Evolutionary conservation across 2,888 invertebrate species (phyloP).

Genomic region (Agrotis segetum): DNA sequence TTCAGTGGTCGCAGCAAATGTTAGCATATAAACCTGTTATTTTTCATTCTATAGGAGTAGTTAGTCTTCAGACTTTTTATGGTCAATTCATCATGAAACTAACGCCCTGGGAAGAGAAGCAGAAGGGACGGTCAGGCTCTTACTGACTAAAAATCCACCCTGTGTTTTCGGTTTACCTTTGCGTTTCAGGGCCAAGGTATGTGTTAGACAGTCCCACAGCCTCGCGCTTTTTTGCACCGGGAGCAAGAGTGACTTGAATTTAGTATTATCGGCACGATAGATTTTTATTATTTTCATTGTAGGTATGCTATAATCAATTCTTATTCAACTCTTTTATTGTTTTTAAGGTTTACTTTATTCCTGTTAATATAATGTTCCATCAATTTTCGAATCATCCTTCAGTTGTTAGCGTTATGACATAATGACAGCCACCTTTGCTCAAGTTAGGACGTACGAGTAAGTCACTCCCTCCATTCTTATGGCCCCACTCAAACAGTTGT

Average conservation of each 20-base stretch:
- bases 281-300: background rate
- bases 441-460: background rate
- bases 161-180: too few relatives aligned
- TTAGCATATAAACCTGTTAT: too few relatives aligned
- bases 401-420: background rate
- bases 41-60: too few relatives aligned
- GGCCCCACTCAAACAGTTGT: constrained; percentile 62
- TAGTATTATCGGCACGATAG: background rate
- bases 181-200: too few relatives aligned
- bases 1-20: too few relatives aligned
- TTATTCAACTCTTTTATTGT: background rate
- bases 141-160: too few relatives aligned
- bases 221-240: too few relatives aligned
- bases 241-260: background rate
- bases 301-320: background rate
- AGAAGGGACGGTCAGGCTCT: too few relatives aligned
- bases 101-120: too few relatives aligned
- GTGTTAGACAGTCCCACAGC: too few relatives aligned
- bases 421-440: background rate
- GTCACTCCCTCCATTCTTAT: constrained; percentile 24
- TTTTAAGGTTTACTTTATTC: background rate
- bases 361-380: background rate
- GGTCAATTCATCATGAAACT: too few relatives aligned
- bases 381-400: background rate
- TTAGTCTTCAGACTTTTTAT: too few relatives aligned